Conservation (phyloP, 2,888 invertebrate genomes). For the Danaus chrysippus region DNA sequence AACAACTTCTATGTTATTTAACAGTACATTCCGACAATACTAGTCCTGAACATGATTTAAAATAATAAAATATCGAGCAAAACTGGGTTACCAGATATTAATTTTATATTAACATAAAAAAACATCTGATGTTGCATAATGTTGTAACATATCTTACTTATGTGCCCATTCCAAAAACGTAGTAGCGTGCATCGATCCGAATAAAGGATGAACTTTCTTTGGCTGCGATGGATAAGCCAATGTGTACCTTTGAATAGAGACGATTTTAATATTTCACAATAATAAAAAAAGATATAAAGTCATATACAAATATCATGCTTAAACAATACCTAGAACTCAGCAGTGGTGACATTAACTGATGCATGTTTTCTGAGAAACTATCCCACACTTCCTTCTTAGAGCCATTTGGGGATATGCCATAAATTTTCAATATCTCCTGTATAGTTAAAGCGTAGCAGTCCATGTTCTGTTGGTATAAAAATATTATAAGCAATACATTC, state of each 20-base stretch:
- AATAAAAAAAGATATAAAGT: neutral
- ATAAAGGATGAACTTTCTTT: conserved; percentile 79
- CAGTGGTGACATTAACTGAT: conserved; percentile 87
- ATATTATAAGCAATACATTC: neutral
- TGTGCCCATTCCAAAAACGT: conserved; percentile 87
- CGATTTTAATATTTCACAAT: neutral
- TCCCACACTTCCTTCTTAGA: conserved; percentile 83
- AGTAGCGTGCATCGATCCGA: conserved; percentile 82
- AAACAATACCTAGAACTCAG: conserved; percentile 82
- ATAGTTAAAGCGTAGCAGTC: conserved; percentile 90
- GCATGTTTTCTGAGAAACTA: conserved; percentile 83
- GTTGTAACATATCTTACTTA: conserved; percentile 63
- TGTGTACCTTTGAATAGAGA: conserved; percentile 57
- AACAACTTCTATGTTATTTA: too few relatives aligned
- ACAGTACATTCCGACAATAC: too few relatives aligned
- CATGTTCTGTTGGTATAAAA: conserved; percentile 76
- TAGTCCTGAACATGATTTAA: too few relatives aligned
- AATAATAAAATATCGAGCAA: too few relatives aligned
- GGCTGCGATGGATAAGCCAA: conserved; percentile 67
- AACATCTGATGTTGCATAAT: neutral
- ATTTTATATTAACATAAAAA: too few relatives aligned
- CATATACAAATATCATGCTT: neutral
- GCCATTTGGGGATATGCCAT: conserved; percentile 83
- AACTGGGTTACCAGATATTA: too few relatives aligned
- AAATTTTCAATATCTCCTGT: conserved; percentile 86